A percentile compares a stretch with the other conserved stretches of the same genome.
Evolutionary conservation across 2,797 vertebrate genomes (phyloP).

Genomic region (Nyctibius grandis): DNA sequence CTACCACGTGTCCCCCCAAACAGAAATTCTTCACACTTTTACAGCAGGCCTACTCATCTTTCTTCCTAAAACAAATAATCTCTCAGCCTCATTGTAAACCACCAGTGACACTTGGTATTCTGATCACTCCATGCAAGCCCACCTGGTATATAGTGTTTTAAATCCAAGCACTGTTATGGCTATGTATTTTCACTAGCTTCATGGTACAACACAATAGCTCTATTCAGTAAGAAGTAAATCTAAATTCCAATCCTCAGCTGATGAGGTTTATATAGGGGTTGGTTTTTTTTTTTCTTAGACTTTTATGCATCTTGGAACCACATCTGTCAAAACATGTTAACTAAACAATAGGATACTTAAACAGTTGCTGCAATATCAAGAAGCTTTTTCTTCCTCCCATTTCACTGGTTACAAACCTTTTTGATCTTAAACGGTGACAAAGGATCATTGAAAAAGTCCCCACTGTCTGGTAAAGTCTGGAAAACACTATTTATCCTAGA

Average conservation of each 20-base stretch:
- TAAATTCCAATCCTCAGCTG: background rate
- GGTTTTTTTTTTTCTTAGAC: background rate
- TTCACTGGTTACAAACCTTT: conserved; percentile 36
- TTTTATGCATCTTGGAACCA: conserved; percentile 4
- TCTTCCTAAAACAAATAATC: conserved; percentile 40
- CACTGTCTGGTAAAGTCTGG: background rate
- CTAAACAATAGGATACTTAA: conserved; percentile 35
- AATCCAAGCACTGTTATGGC: background rate
- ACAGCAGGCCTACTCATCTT: background rate
- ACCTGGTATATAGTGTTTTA: conserved; percentile 15
- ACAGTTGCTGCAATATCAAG: background rate
- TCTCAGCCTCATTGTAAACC: background rate
- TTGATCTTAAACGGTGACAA: conserved; percentile 5
- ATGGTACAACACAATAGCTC: background rate
- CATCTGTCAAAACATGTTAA: conserved; percentile 38
- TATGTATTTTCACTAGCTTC: background rate
- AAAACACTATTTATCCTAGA: conserved; percentile 3
- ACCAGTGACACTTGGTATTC: background rate
- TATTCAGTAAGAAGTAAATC: conserved; percentile 19
- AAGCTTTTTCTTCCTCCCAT: conserved; percentile 9
- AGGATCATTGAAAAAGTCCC: conserved; percentile 13
- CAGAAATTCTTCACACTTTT: background rate
- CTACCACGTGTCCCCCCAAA: background rate
- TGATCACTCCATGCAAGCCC: background rate
- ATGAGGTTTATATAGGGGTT: conserved; percentile 2